Percentiles rank a stretch among this genome's conserved stretches.
Evolutionary conservation across 23 tunicate species (phyloP).

Genomic region (Diplosoma virens): DNA sequence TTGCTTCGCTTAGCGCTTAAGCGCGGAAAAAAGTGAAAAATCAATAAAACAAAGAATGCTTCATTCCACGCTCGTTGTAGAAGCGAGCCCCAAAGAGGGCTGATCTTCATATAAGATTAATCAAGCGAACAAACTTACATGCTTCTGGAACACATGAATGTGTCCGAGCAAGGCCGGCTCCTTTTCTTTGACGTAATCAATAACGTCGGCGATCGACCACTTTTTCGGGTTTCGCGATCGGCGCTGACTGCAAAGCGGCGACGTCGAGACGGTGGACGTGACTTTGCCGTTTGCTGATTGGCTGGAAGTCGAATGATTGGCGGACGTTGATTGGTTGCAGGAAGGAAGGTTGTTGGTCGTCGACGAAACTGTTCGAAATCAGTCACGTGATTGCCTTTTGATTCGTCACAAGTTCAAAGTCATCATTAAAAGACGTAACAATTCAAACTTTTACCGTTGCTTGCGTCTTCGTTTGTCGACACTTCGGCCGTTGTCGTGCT

Average conservation of each 20-base stretch:
- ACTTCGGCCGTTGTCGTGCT: slow-evolving; percentile 30
- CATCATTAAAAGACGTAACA: too few species aligned
- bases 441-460: too few species aligned
- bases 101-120: too few species aligned
- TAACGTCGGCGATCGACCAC: slow-evolving; percentile 70
- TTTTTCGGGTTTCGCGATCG: slow-evolving; percentile 77
- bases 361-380: slow-evolving; percentile 51
- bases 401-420: too few species aligned
- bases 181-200: slow-evolving; percentile 55
- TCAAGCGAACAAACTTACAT: slow-evolving; percentile 57
- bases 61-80: too few species aligned
- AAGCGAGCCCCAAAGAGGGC: too few species aligned
- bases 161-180: slow-evolving; percentile 68
- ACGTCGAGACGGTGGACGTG: slow-evolving; percentile 27
- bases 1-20: too few species aligned
- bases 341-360: slow-evolving; percentile 45
- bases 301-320: background rate
- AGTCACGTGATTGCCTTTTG: too few species aligned
- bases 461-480: too few species aligned
- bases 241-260: slow-evolving; percentile 12
- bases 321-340: background rate
- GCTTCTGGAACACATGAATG: slow-evolving; percentile 51
- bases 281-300: slow-evolving; percentile 13
- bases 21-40: too few species aligned
- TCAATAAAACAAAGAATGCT: too few species aligned